A percentile compares a stretch with the other conserved stretches of the same genome.
These are phyloP conservation scores for Reticulitermes lucifugus DNA, from an alignment of 2,888 invertebrate genomes.

Conservation along the genomic window DNA sequence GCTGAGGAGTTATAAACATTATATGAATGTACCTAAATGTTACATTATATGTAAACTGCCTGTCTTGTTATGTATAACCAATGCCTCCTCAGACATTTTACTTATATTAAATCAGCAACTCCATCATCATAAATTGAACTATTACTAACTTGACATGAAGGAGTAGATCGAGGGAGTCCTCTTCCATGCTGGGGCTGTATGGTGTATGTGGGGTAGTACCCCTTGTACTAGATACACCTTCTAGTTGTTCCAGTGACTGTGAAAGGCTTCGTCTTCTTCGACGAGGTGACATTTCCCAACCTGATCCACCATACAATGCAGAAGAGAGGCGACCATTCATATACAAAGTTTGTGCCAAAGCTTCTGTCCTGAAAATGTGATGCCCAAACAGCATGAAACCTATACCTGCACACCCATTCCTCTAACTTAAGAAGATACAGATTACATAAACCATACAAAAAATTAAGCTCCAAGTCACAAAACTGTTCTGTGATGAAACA, in stretches of 20 bases:
- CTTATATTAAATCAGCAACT: too few species aligned
- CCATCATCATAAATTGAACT: not conserved
- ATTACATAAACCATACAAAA: not conserved
- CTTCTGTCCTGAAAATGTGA: constrained; percentile 64
- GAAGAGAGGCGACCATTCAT: constrained; percentile 69
- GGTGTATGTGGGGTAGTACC: constrained; percentile 63
- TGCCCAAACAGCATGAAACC: not conserved
- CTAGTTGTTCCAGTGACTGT: constrained; percentile 57
- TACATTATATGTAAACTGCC: too few species aligned
- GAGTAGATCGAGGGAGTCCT: constrained; percentile 50
- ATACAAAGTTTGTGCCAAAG: constrained; percentile 64
- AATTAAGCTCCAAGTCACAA: not conserved
- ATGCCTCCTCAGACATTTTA: too few species aligned
- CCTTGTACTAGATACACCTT: constrained; percentile 51
- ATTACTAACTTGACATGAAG: constrained; percentile 58
- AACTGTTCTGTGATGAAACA: not conserved
- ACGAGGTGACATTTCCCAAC: constrained; percentile 58
- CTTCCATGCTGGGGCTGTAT: constrained; percentile 60
- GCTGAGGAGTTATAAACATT: too few species aligned
- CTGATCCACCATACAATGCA: constrained; percentile 59
- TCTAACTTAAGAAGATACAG: not conserved
- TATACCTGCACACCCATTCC: not conserved
- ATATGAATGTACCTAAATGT: too few species aligned
- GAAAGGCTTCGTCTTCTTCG: constrained; percentile 57
- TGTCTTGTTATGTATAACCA: too few species aligned